Evolutionary conservation across 2,888 invertebrate species (phyloP).

Genomic region (Lepidocyrtinus sp.): DNA sequence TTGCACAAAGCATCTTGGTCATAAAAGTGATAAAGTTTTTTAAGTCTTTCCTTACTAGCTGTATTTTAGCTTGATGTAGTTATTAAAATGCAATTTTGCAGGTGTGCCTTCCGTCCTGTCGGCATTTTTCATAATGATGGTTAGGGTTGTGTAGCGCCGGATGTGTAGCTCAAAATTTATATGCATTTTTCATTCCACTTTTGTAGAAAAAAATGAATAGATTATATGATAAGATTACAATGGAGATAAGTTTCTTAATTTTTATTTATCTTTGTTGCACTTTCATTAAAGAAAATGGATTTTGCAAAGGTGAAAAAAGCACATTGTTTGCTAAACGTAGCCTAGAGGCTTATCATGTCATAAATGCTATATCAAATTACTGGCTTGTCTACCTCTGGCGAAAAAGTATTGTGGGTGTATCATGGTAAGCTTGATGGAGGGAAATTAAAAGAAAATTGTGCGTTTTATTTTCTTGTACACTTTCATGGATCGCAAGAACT

Average conservation of each 20-base stretch:
- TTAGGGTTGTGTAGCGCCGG: not conserved
- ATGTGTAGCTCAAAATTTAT: not conserved
- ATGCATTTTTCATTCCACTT: not conserved
- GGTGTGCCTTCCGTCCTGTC: not conserved
- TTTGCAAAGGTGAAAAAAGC: not conserved
- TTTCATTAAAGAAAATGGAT: not conserved
- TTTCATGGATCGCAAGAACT: not conserved
- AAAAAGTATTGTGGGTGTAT: not conserved
- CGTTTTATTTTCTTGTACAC: not conserved
- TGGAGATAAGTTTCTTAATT: not conserved
- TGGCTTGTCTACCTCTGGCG: not conserved
- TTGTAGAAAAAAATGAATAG: too few relatives aligned
- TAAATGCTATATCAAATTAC: not conserved
- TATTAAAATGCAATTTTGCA: not conserved
- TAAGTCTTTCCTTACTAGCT: too few relatives aligned
- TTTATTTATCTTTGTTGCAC: not conserved
- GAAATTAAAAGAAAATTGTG: not conserved
- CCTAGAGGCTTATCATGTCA: not conserved
- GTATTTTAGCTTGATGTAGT: not conserved
- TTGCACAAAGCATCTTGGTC: not conserved
- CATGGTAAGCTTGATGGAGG: not conserved
- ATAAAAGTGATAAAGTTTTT: not conserved
- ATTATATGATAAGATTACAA: too few relatives aligned
- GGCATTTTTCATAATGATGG: not conserved
- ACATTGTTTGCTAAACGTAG: not conserved